phyloP scores from a whole-genome alignment of 2,888 invertebrate genomes.

The Electrophaes corylata region DNA sequence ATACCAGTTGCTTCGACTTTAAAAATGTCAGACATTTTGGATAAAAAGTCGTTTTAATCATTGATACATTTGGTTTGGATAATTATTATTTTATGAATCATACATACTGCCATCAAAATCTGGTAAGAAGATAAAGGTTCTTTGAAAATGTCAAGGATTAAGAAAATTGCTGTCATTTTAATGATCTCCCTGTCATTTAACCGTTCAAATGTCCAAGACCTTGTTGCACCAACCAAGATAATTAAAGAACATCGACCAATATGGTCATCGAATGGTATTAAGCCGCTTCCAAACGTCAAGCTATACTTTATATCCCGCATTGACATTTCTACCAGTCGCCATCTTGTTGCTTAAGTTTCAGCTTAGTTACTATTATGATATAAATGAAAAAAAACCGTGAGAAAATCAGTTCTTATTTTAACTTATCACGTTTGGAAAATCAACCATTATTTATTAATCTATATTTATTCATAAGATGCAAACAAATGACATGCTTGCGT shows the following conservation, averaged over 20 bases:
- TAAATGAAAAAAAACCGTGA: too few species aligned
- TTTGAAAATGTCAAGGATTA: constrained; percentile 54
- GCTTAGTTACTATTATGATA: too few species aligned
- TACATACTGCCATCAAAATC: constrained; percentile 19
- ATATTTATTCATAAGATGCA: too few species aligned
- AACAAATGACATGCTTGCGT: too few species aligned
- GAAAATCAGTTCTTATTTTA: too few species aligned
- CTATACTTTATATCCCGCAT: background rate
- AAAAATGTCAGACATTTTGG: too few species aligned
- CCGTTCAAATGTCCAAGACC: constrained; percentile 49
- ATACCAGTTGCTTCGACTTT: too few species aligned
- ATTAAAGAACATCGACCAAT: constrained; percentile 42
- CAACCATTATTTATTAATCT: too few species aligned
- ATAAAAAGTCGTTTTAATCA: background rate
- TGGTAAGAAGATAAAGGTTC: constrained; percentile 23
- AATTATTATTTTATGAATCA: constrained; percentile 19
- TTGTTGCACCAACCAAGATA: constrained; percentile 40
- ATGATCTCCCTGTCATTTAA: constrained; percentile 45
- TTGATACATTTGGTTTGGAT: background rate
- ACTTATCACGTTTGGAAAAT: too few species aligned
- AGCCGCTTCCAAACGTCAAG: background rate
- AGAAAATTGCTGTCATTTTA: constrained; percentile 52
- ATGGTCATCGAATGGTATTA: constrained; percentile 34
- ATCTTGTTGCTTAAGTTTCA: too few species aligned
- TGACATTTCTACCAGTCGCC: background rate